Percentiles rank a stretch among this genome's conserved stretches.
These are phyloP conservation scores for Piprites chloris DNA, from an alignment of 2,113 vertebrate genomes.

Conservation along the genomic window DNA sequence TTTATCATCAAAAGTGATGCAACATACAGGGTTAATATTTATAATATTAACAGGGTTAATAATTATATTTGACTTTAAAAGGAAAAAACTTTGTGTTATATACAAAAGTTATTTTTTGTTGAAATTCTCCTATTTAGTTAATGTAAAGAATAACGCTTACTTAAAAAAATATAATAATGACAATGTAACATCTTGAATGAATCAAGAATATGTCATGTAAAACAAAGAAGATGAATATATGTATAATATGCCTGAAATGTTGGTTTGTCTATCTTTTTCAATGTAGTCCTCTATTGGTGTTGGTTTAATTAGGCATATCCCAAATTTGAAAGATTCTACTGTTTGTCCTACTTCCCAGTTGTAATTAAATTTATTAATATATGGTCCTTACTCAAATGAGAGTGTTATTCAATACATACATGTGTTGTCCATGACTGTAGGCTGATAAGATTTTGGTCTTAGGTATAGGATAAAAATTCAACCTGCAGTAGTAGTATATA, in stretches of 20 bases:
- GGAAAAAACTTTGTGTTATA: not conserved
- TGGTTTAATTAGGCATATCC: not conserved
- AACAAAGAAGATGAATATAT: not conserved
- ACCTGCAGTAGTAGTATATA: not conserved
- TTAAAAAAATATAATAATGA: not conserved
- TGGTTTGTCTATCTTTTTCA: not conserved
- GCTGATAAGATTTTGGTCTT: not conserved
- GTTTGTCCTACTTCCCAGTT: not conserved
- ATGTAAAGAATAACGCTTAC: not conserved
- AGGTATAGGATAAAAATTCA: not conserved
- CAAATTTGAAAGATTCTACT: not conserved
- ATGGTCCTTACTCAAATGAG: not conserved
- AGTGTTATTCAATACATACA: not conserved
- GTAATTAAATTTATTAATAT: not conserved
- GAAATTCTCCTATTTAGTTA: not conserved
- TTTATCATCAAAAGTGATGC: not conserved
- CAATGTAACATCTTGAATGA: not conserved
- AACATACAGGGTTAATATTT: not conserved
- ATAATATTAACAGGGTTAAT: not conserved
- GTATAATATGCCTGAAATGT: not conserved
- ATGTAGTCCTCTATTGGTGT: rapidly evolving
- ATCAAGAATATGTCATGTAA: not conserved
- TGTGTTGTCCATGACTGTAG: not conserved
- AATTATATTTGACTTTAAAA: not conserved
- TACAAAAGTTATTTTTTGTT: not conserved